Evolutionary conservation across 2,888 invertebrate species (phyloP), one percentile per base, ranked within the genome.

Genomic region (Campoletis raptor): DNA sequence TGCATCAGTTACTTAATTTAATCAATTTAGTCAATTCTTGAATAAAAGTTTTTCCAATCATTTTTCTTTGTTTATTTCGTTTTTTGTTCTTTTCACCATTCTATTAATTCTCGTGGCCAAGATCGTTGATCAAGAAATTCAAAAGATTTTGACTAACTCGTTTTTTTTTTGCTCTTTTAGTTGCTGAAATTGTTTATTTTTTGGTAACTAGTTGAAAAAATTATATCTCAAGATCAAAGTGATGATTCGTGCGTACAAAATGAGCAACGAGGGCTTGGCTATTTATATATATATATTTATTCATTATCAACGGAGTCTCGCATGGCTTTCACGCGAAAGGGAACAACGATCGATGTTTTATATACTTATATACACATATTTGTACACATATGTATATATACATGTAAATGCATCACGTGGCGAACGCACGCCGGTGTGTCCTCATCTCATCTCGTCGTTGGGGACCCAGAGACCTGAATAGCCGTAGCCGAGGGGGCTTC

Each of bases 381-480:
- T 54, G 15, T 54, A 48, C 57, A 21, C 74, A 37, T 45, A 24
- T 15, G 18, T 48, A 37, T 45, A 76, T 85, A 57, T 66, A 78
- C 54, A 61, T 61, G 70, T 61, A 70, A 67, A 82, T 83, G 85
- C 74, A 86, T 88, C 86, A 84, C 86, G 87, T 86, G 87, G 84
- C 52, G 78, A 79, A 67, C 83, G 78, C 76, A 64, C 81, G 80
- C 74, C 48, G 76, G 57, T 69, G 76, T 88, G 86, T 87, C 86
- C 88, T 88, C 88, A 85, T 88, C 88, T 82, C 88, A 85, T 88
- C 88, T 85, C 82, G 81, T 81, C 85, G 88, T 87, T 89, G 91
- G 92, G 94, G 94, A 94, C 93, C 94, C 92, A 94, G 94, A 94
- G 94, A 94, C 94, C 94, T 94, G 93, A 92, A 94, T 94, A 94